Evolutionary conservation across 2,888 invertebrate species (phyloP).

Genomic region (Cryptus armator): DNA sequence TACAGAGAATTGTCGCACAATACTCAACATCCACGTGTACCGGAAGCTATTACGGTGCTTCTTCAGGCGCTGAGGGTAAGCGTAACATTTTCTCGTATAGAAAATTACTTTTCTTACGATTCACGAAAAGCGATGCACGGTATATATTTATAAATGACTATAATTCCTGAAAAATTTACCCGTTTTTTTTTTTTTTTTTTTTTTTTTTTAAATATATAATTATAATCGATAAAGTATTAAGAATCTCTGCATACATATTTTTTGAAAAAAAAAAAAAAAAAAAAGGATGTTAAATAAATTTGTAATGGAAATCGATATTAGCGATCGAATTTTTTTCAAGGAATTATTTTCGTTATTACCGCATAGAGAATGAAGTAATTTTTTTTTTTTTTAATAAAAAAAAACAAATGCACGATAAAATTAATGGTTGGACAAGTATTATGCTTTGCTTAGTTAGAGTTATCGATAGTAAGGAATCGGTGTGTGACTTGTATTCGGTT

Average conservation of each 20-base stretch:
- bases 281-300: too few relatives aligned
- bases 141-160: neutral
- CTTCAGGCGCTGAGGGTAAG: slow-evolving; percentile 90
- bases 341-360: neutral
- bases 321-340: neutral
- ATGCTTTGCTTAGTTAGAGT: slow-evolving; percentile 54
- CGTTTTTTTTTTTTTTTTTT: too few relatives aligned
- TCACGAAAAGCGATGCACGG: neutral
- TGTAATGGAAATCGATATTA: too few relatives aligned
- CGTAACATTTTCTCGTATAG: slow-evolving; percentile 41
- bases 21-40: slow-evolving; percentile 88
- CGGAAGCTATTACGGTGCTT: slow-evolving; percentile 90
- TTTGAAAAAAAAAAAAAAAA: too few relatives aligned
- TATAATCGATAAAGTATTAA: too few relatives aligned
- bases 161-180: neutral
- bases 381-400: neutral
- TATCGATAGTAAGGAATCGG: slow-evolving; percentile 34
- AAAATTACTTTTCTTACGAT: neutral
- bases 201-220: too few relatives aligned
- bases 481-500: slow-evolving; percentile 71
- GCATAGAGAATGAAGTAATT: slow-evolving; percentile 10
- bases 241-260: too few relatives aligned
- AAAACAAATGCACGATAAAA: neutral
- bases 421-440: slow-evolving; percentile 30
- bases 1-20: slow-evolving; percentile 89